Percentiles rank a stretch among this genome's conserved stretches.
Evolutionary conservation across 2,113 vertebrate species (phyloP).

Genomic region (Thryonomys swinderianus): DNA sequence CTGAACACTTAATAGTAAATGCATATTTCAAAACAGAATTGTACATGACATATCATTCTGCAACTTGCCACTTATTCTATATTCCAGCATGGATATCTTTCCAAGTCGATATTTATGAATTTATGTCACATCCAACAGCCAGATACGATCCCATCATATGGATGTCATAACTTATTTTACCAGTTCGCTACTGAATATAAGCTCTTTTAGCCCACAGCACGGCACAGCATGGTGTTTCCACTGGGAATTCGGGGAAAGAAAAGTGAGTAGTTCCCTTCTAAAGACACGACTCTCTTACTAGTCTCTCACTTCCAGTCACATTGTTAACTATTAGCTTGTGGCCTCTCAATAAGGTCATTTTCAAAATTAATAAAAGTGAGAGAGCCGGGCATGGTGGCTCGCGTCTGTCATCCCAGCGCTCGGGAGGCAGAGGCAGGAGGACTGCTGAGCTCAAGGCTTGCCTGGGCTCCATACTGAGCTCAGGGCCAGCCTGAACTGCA

Average conservation of each 20-base stretch:
- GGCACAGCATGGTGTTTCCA: neutral
- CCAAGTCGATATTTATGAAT: slow-evolving; percentile 32
- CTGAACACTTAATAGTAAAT: slow-evolving; percentile 6
- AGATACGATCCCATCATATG: neutral
- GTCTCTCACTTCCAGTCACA: neutral
- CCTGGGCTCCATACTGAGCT: too few species aligned
- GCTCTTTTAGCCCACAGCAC: slow-evolving; percentile 1
- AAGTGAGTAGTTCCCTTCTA: slow-evolving; percentile 7
- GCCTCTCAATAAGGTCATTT: neutral
- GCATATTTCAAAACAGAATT: slow-evolving; percentile 13
- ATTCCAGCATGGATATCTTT: neutral
- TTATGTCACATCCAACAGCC: neutral
- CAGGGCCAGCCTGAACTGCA: too few species aligned
- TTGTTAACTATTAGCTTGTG: neutral
- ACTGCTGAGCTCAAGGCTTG: too few species aligned
- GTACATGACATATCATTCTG: neutral
- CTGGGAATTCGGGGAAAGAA: neutral
- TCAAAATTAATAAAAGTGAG: neutral
- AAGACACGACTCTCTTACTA: neutral
- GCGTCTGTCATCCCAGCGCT: too few species aligned
- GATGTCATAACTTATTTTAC: slow-evolving; percentile 14
- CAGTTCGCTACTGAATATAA: slow-evolving; percentile 6
- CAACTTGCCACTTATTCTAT: slow-evolving; percentile 23
- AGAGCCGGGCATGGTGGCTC: too few species aligned
- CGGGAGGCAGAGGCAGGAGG: too few species aligned